Conservation (phyloP, 1,140 invertebrate genomes). For the Colletes latitarsis region DNA sequence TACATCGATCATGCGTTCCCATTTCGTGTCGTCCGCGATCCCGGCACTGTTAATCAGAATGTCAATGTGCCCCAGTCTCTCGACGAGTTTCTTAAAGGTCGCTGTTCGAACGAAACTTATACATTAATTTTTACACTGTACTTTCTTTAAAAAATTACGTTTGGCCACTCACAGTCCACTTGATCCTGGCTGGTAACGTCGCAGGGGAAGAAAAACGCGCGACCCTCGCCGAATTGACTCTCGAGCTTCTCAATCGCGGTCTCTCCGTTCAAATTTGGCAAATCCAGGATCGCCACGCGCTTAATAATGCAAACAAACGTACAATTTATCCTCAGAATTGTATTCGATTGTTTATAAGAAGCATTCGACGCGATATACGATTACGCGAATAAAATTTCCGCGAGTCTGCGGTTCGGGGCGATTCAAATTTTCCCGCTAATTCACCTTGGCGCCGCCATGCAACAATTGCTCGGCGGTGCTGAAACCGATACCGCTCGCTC, state of each 20-base stretch:
- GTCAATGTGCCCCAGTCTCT: conserved; percentile 71
- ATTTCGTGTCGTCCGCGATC: conserved; percentile 74
- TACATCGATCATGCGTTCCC: conserved; percentile 70
- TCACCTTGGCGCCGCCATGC: conserved; percentile 69
- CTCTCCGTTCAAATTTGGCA: conserved; percentile 2
- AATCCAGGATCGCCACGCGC: conserved; percentile 30
- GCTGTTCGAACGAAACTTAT: neutral
- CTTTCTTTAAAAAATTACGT: neutral
- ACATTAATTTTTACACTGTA: neutral
- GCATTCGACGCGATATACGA: too few relatives aligned
- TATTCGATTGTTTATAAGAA: too few relatives aligned
- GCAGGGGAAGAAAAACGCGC: conserved; percentile 68
- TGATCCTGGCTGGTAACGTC: conserved; percentile 63
- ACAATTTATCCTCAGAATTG: too few relatives aligned
- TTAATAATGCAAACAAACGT: neutral
- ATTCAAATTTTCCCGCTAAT: neutral
- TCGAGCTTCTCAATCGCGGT: conserved; percentile 9
- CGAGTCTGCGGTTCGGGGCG: too few relatives aligned
- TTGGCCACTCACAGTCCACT: conserved; percentile 36
- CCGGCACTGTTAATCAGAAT: conserved; percentile 80
- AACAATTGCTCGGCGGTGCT: conserved; percentile 76
- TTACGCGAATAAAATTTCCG: too few relatives aligned
- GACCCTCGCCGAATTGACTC: conserved; percentile 70
- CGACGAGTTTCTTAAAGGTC: conserved; percentile 65
- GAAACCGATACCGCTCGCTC: conserved; percentile 77